Base-by-base conservation (phyloP, 2,797 vertebrate species). In the Crypturellus tataupa region DNA sequence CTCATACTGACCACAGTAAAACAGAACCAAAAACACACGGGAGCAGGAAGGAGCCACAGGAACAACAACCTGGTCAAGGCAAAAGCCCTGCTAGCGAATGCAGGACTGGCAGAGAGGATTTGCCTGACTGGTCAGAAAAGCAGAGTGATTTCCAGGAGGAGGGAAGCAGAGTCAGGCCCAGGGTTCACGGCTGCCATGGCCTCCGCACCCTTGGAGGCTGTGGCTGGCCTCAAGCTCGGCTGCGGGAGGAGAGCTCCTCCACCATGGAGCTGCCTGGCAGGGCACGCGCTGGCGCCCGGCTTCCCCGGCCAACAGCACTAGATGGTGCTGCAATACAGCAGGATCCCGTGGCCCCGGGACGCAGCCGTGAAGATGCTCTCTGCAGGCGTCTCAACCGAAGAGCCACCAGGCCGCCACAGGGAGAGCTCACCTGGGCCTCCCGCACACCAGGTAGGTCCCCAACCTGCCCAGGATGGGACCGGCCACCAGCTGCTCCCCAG, bases 301-400 rank as follows among this genome's bases (percentile, higher is more conserved):
- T 49, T 90, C 12, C 90, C 84, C 92, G 4, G 1, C 12, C 42
- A 49, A 4, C 68, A 40, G 89, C 96, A 42, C 96, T 95, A 96
- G 96, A 68, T 93, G 96, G 96, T 72, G 96, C 96, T 96, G 95
- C 95, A 82, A 60, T 15, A 95, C 96, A 85, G 94, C 86, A 4
- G 5, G 23, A 85, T 0, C 0, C 60, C 68, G 67, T 71, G 47
- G 21, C 21, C 21, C 7, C 70, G 2, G 21, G 4, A 5, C 1
- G 16, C 59, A 2, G 7, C 2, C 0, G 35, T 9, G 5, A 31
- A 27, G 49, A 3, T 7, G 1, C 46, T 4, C 58, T 9, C 19
- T 7, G 0, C 8, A 46, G 53, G 10, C 85, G n/a, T 37, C 4
- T 29, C 10, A 1, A 5, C 9, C 4, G 12, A 2, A 40, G 11